Evolutionary conservation across 2,797 vertebrate species (phyloP).

Genomic region (Brachyalestes nurse): DNA sequence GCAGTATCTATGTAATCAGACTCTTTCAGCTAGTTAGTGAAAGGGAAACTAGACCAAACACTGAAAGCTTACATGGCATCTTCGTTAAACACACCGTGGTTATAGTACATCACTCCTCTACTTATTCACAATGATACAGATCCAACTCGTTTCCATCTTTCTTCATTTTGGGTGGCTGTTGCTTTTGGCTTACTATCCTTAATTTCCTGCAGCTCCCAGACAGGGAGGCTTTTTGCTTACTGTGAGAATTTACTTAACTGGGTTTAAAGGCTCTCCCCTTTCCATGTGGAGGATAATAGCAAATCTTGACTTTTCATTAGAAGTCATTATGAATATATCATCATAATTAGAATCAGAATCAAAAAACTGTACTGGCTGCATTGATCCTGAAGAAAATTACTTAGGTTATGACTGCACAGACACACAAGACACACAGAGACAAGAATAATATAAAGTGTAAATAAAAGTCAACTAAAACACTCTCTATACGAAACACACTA

Average conservation of each 20-base stretch:
- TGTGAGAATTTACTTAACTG: conserved; percentile 61
- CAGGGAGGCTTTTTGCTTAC: conserved; percentile 58
- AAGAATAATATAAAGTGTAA: too few species aligned
- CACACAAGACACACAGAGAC: too few species aligned
- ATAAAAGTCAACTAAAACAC: too few species aligned
- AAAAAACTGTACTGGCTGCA: too few species aligned
- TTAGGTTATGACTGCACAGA: too few species aligned
- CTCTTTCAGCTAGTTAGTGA: conserved; percentile 52
- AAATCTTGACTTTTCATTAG: not conserved
- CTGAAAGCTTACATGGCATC: conserved; percentile 38
- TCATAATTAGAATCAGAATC: not conserved
- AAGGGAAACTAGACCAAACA: conserved; percentile 64
- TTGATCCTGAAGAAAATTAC: too few species aligned
- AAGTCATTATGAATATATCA: conserved; percentile 31
- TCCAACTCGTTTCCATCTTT: conserved; percentile 58
- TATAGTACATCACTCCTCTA: conserved; percentile 59
- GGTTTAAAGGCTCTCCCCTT: conserved; percentile 58
- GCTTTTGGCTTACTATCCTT: conserved; percentile 71
- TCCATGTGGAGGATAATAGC: conserved; percentile 19
- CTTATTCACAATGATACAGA: conserved; percentile 65
- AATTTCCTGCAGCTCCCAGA: conserved; percentile 72
- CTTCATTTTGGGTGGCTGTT: conserved; percentile 65
- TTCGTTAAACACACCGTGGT: conserved; percentile 56
- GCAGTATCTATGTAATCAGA: not conserved
- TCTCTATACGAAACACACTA: too few species aligned